Evolutionary conservation across 2,113 vertebrate species (phyloP).

Genomic region (Cyprinodon variegatus): DNA sequence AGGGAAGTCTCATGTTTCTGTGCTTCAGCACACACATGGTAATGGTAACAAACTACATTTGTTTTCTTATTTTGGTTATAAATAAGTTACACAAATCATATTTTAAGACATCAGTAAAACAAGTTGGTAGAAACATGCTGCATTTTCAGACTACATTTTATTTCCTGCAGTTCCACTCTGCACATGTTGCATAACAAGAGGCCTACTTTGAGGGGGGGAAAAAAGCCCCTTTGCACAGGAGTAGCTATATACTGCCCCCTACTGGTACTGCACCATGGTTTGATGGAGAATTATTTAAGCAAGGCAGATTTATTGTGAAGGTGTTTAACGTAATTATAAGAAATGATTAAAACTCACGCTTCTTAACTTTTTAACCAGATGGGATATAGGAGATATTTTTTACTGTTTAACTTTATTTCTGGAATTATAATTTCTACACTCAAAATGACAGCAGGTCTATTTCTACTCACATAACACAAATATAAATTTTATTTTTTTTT

Average conservation of each 20-base stretch:
- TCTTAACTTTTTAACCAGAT: not conserved
- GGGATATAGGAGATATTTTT: not conserved
- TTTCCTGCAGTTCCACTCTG: slow-evolving; percentile 11
- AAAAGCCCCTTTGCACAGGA: not conserved
- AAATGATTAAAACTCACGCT: not conserved
- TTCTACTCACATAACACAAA: no score
- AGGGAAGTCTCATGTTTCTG: not conserved
- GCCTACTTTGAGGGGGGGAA: not conserved
- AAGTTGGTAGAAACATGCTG: slow-evolving; percentile 1
- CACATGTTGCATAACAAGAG: slow-evolving; percentile 43
- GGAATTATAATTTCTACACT: no score
- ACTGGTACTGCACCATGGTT: slow-evolving; percentile 6
- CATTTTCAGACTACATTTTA: slow-evolving; percentile 17
- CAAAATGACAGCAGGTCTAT: no score
- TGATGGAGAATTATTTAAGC: not conserved
- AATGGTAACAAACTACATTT: slow-evolving; percentile 26
- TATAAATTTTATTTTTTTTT: no score
- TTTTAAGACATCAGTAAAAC: not conserved
- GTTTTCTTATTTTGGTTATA: not conserved
- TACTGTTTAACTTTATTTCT: no score
- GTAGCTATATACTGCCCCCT: slow-evolving; percentile 59
- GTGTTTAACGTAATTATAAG: not conserved
- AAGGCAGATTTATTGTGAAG: not conserved
- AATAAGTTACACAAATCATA: no score
- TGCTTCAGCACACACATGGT: not conserved